Base-by-base conservation (phyloP, 1,140 invertebrate species). In the Luehdorfia chinensis region DNA sequence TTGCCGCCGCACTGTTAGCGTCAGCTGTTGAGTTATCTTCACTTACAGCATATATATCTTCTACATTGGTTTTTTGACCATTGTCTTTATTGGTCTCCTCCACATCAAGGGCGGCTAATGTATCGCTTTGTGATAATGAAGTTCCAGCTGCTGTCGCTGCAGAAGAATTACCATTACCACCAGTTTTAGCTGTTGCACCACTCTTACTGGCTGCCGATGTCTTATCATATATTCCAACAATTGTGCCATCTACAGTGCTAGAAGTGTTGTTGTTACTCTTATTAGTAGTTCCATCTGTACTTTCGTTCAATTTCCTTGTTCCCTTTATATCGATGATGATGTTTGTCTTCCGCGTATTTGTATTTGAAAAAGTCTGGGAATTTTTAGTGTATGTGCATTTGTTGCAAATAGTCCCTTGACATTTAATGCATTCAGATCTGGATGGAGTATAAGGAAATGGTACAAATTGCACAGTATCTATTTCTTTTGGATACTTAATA, bases 401-500 rank as follows among this genome's bases (percentile, higher is more conserved):
- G 4, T 15, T 43, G 25, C 39, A 43, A 8, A 15, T 30, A 5
- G 6, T 18, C n/a, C 27, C 39, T 15, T 43, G 39, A 30, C 39
- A 43, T 43, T 43, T 43, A 13, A 43, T 30, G 18, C 39, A 43
- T 28, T 28, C 23, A 18, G 25, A 43, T 43, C 39, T 25, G 13
- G 25, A 16, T 3, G 39, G 16, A 13, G 34, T 36, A 34, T 61
- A 53, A 4, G 64, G 60, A 23, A 48, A 59, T 1, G 67, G 64
- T n/a, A 63, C 56, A 21, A 59, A 71, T 13, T 56, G 47, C 0
- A 65, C 50, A n/a, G 53, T 52, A 28, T 59, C 44, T 2, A 46
- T 16, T 52, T 58, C 30, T 6, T 39, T 12, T 9, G 65, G 68
- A 32, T 57, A 72, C 25, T 59, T 66, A n/a, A 66, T 41, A 30